Evolutionary conservation across 2,888 invertebrate genomes (phyloP).

Genomic region (Odontomyia ornata): DNA sequence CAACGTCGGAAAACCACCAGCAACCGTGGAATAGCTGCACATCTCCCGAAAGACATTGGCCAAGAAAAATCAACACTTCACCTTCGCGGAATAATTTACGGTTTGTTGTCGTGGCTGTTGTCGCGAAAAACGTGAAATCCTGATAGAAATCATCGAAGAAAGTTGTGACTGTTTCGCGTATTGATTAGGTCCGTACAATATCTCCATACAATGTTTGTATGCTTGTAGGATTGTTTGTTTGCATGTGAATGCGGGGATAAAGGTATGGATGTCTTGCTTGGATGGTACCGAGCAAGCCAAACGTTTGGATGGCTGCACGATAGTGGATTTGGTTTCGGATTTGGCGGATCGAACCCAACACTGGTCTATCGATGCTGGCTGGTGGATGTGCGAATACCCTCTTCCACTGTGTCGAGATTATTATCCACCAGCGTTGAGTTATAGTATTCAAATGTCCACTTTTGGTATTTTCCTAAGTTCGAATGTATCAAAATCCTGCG

Average conservation of each 20-base stretch:
- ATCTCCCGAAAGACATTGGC: slow-evolving; percentile 25
- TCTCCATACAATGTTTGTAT: not conserved
- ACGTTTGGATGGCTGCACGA: slow-evolving; percentile 3
- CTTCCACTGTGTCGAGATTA: slow-evolving; percentile 39
- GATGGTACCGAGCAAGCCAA: not conserved
- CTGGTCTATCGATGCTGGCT: slow-evolving; percentile 19
- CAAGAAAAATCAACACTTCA: slow-evolving; percentile 43
- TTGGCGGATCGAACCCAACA: not conserved
- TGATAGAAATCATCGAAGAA: slow-evolving; percentile 44
- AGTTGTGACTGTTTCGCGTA: slow-evolving; percentile 42
- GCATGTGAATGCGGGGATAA: not conserved
- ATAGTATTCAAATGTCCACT: slow-evolving; percentile 43
- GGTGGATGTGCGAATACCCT: slow-evolving; percentile 10
- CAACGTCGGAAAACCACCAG: slow-evolving; percentile 1
- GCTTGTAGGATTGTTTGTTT: no score
- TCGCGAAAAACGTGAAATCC: slow-evolving; percentile 43
- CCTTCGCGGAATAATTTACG: slow-evolving; percentile 43
- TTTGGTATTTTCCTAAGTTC: slow-evolving; percentile 37
- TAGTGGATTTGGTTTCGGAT: not conserved
- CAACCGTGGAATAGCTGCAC: not conserved
- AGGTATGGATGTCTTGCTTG: not conserved
- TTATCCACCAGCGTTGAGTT: slow-evolving; percentile 34
- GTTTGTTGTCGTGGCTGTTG: slow-evolving; percentile 43
- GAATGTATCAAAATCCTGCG: slow-evolving; percentile 14
- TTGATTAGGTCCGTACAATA: slow-evolving; percentile 36